These are phyloP conservation scores for Hesperophylax magnus DNA, from an alignment of 1,140 invertebrate species.

Conservation along the genomic window DNA sequence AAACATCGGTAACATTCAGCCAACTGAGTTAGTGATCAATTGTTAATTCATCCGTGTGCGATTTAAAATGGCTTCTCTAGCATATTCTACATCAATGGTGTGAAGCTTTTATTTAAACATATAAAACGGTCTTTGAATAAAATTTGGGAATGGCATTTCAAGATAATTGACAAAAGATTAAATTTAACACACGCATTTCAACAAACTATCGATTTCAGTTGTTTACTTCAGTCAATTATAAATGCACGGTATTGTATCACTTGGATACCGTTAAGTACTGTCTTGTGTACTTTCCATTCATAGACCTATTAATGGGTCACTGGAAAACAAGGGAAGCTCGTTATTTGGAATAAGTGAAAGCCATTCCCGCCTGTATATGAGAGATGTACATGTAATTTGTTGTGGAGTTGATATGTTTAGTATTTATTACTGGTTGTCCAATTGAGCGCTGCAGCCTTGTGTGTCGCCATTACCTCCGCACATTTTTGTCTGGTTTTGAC, in stretches of 20 bases:
- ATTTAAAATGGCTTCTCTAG: too few relatives aligned
- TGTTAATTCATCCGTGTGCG: too few relatives aligned
- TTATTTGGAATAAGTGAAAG: slow-evolving; percentile 36
- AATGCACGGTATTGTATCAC: too few relatives aligned
- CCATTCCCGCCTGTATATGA: slow-evolving; percentile 48
- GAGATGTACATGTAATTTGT: slow-evolving; percentile 3
- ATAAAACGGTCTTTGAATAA: slow-evolving; percentile 38
- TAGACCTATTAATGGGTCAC: too few relatives aligned
- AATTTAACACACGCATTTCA: too few relatives aligned
- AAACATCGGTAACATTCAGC: too few relatives aligned
- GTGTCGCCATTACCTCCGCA: slow-evolving; percentile 57
- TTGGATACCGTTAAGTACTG: too few relatives aligned
- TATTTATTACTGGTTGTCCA: slow-evolving; percentile 58
- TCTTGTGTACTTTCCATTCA: too few relatives aligned
- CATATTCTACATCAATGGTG: too few relatives aligned
- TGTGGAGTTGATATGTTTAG: slow-evolving; percentile 58
- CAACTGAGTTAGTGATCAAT: too few relatives aligned
- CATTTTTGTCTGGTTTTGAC: slow-evolving; percentile 58
- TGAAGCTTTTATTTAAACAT: slow-evolving; percentile 10
- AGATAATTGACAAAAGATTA: too few relatives aligned
- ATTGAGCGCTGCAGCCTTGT: slow-evolving; percentile 56
- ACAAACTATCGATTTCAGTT: background rate
- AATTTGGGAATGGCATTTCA: slow-evolving; percentile 41
- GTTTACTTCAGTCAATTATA: background rate
- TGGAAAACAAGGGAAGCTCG: background rate